Evolutionary conservation across 1,140 invertebrate species (phyloP).

Genomic region (Macrostomum lignano): DNA sequence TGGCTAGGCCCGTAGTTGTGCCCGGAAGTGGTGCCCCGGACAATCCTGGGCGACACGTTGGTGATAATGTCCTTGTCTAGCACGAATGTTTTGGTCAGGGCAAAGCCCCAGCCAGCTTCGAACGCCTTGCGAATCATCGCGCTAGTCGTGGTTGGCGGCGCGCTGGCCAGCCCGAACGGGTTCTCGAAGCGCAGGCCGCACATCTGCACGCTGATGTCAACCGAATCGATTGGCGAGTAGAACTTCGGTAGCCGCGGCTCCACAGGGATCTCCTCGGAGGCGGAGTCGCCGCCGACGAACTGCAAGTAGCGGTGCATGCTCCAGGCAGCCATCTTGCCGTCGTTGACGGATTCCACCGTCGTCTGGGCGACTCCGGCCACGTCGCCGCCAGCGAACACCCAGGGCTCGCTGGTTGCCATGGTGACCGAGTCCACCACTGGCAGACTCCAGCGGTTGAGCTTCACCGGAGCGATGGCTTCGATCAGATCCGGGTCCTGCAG

Average conservation of each 20-base stretch:
- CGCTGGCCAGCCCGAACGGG: constrained; percentile 81
- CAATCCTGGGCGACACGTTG: constrained; percentile 80
- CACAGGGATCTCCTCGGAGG: constrained; percentile 15
- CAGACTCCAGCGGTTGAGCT: constrained; percentile 43
- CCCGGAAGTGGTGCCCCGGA: constrained; percentile 64
- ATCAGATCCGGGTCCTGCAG: constrained; percentile 43
- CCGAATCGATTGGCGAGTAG: constrained; percentile 58
- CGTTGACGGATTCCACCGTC: constrained; percentile 86
- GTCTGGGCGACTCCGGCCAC: constrained; percentile 69
- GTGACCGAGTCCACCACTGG: constrained; percentile 45
- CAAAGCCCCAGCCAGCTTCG: constrained; percentile 79
- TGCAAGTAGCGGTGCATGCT: constrained; percentile 69
- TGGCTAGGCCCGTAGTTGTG: constrained; percentile 71
- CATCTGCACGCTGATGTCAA: constrained; percentile 63
- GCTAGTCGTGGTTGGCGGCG: constrained; percentile 66
- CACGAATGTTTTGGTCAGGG: constrained; percentile 75
- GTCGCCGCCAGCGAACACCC: constrained; percentile 75
- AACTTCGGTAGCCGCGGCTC: constrained; percentile 56
- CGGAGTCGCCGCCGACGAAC: no score
- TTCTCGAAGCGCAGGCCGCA: constrained; percentile 77
- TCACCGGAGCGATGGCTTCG: constrained; percentile 45
- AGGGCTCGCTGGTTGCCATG: constrained; percentile 43
- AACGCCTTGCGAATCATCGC: constrained; percentile 80
- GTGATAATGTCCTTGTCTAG: constrained; percentile 82
- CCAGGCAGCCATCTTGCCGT: constrained; percentile 88